Base-by-base conservation (phyloP, 2,888 invertebrate species). In the Volucella zonaria region DNA sequence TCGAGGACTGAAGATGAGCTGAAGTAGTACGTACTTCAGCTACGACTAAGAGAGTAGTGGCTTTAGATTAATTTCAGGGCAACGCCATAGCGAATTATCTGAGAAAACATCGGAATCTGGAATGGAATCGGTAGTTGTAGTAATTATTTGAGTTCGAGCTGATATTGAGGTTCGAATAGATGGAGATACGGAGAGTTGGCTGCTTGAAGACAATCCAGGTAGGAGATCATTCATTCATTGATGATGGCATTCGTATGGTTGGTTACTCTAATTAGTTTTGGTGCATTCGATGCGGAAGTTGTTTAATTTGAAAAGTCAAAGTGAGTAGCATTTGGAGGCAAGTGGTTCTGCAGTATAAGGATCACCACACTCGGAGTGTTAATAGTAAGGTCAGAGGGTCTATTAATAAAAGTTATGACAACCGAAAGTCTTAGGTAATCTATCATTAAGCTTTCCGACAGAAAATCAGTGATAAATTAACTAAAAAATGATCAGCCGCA, bases 81-180 rank as follows among this genome's bases (percentile, higher is more conserved):
- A 81, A 81, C 81, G 81, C 76, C 81, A 68, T 45, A 62, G 62
- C 15, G 68, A 83, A 83, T 83, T 83, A 75, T 66, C 23, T 73
- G 73, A 54, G 56, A 62, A 85, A 73, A 40, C 73, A 85, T 85
- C 58, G 73, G 73, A 81, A 77, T 85, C 85, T 81, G 56, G 81
- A 76, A 81, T 81, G 71, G 76, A 73, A 85, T 85, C 81, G 68
- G 73, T 76, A 73, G 77, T 85, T 81, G 85, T 77, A 77, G 85
- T 81, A 76, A 85, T 85, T 85, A 85, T 85, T 76, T 73, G 81
- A 62, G 67, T 81, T 74, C 2, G 31, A 43, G 73, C 58, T 56
- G 83, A 71, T 78, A 59, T 62, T 54, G 43, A 51, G 12, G 31
- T 52, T 40, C 51, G 2, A 15, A 11, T 42, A 49, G 43, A 31